Conservation (phyloP, 2,888 invertebrate species). For the Parnassius smintheus region DNA sequence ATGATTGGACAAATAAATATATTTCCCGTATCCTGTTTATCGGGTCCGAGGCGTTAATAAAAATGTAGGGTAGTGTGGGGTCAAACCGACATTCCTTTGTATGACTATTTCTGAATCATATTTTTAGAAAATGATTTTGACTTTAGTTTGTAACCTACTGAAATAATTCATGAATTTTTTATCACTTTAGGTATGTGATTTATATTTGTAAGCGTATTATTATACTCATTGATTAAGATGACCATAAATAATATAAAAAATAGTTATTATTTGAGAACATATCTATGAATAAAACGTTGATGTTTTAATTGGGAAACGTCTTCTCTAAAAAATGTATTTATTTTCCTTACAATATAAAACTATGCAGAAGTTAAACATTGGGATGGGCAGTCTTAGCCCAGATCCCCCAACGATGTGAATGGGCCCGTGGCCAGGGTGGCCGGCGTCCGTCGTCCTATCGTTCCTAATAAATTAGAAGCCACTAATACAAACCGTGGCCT, state of each 20-base stretch:
- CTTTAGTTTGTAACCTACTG: background rate
- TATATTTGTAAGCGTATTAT: too few species aligned
- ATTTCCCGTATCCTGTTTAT: conserved; percentile 80
- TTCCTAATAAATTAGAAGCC: conserved; percentile 79
- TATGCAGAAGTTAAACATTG: background rate
- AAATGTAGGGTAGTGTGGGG: conserved; percentile 69
- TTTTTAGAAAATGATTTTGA: background rate
- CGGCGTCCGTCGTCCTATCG: conserved; percentile 78
- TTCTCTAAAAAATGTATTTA: too few species aligned
- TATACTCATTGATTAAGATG: too few species aligned
- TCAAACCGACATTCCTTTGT: conserved; percentile 20
- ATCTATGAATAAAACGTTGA: background rate
- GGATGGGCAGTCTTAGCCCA: conserved; percentile 34
- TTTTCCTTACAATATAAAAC: background rate
- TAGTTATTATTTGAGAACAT: too few species aligned
- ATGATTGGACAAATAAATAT: conserved; percentile 81
- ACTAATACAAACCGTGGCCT: conserved; percentile 76
- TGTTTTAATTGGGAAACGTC: background rate
- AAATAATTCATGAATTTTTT: too few species aligned
- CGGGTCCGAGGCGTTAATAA: conserved; percentile 79
- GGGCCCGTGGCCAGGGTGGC: conserved; percentile 75
- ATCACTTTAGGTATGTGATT: too few species aligned
- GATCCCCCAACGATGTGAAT: conserved; percentile 66
- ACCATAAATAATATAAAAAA: too few species aligned
- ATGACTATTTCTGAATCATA: background rate